Evolutionary conservation across 2,113 vertebrate species (phyloP).

Genomic region (Pelusios castaneus): DNA sequence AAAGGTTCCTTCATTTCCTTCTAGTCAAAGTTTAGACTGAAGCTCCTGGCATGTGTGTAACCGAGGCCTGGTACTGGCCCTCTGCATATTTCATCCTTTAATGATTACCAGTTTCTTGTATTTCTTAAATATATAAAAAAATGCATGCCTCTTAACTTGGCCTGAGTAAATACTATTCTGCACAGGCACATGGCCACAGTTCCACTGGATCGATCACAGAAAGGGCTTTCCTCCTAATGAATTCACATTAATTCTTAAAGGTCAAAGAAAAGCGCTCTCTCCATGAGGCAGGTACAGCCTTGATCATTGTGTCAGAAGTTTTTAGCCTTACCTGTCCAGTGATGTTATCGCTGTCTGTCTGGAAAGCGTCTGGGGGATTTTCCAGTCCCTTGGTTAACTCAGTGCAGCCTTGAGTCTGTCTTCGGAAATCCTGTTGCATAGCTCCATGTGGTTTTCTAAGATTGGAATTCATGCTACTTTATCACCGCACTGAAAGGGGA

Average conservation of each 20-base stretch:
- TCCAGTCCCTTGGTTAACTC: not conserved
- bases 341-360: not conserved
- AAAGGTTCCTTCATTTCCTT: conserved; percentile 5
- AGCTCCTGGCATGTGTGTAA: not conserved
- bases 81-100: not conserved
- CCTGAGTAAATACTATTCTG: not conserved
- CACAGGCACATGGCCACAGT: not conserved
- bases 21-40: not conserved
- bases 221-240: not conserved
- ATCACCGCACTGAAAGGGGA: not conserved
- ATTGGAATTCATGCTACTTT: not conserved
- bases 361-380: accelerated
- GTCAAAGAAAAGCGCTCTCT: not conserved
- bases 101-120: not conserved
- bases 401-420: not conserved
- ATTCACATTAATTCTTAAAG: not conserved
- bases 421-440: not conserved
- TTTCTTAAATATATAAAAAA: not conserved
- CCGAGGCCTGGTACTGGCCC: not conserved
- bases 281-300: not conserved
- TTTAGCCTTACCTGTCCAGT: not conserved
- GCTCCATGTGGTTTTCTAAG: not conserved
- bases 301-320: not conserved
- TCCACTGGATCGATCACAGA: accelerated
- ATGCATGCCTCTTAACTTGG: not conserved